A percentile compares a stretch with the other conserved stretches of the same genome.
These are phyloP conservation scores for Tor tambroides DNA, from an alignment of 2,113 vertebrate genomes.

Conservation along the genomic window DNA sequence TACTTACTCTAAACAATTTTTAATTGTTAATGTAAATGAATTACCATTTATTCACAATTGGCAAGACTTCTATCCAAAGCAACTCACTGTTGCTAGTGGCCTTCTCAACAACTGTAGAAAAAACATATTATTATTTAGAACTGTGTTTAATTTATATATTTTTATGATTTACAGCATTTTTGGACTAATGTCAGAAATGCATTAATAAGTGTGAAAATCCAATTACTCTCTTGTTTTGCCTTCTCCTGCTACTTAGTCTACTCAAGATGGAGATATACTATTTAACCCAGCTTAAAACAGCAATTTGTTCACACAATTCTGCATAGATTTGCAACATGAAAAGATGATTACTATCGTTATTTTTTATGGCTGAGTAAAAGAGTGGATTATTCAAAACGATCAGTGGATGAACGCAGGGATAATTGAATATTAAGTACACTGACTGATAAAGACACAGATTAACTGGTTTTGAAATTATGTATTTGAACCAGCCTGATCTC, in stretches of 20 bases:
- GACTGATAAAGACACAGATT: slow-evolving; percentile 51
- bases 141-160: background rate
- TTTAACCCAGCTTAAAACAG: slow-evolving; percentile 58
- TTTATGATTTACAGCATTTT: background rate
- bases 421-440: slow-evolving; percentile 53
- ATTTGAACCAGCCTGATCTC: too few relatives aligned
- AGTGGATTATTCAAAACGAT: slow-evolving; percentile 43
- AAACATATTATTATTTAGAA: background rate
- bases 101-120: background rate
- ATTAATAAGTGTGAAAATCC: background rate
- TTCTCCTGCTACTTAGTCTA: background rate
- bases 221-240: background rate
- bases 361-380: slow-evolving; percentile 42
- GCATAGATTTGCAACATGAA: slow-evolving; percentile 24
- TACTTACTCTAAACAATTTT: background rate
- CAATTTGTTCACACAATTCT: slow-evolving; percentile 59
- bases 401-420: slow-evolving; percentile 49
- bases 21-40: background rate
- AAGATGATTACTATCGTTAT: slow-evolving; percentile 41
- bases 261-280: slow-evolving; percentile 49
- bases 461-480: slow-evolving; percentile 50
- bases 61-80: too few relatives aligned
- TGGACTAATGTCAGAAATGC: background rate
- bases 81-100: background rate
- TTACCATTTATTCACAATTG: background rate